phyloP scores from a whole-genome alignment of 2,113 vertebrate genomes.

The Leucopsar rothschildi region DNA sequence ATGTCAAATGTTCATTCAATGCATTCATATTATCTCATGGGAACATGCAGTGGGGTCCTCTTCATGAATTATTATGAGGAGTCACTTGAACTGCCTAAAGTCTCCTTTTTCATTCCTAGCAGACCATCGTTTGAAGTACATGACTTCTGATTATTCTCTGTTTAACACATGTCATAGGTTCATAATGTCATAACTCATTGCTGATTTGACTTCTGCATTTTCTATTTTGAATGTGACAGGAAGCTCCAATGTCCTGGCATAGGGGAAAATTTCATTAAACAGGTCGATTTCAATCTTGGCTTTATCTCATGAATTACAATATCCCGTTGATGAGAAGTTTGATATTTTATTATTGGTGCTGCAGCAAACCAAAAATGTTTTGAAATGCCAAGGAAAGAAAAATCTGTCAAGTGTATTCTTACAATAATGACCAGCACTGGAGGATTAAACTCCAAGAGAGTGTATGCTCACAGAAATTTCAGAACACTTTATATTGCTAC shows the following conservation, averaged over 20 bases:
- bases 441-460: neutral
- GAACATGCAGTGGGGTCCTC: neutral
- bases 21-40: neutral
- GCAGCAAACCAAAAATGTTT: neutral
- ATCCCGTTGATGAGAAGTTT: neutral
- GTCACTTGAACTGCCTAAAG: neutral
- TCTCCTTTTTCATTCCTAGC: neutral
- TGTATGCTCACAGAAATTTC: neutral
- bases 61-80: neutral
- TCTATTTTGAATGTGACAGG: conserved; percentile 1
- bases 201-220: neutral
- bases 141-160: neutral
- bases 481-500: neutral
- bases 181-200: neutral
- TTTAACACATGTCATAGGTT: neutral
- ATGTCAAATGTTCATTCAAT: neutral
- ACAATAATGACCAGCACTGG: neutral
- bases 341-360: neutral
- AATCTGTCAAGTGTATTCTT: neutral
- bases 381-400: neutral
- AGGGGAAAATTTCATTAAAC: conserved; percentile 4
- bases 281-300: neutral
- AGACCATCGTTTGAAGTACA: neutral
- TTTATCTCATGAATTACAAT: conserved; percentile 50
- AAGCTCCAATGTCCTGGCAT: neutral